A percentile compares a stretch with the other conserved stretches of the same genome.
These are phyloP conservation scores for Melanargia galathea DNA, from an alignment of 2,888 invertebrate species.

Conservation along the genomic window DNA sequence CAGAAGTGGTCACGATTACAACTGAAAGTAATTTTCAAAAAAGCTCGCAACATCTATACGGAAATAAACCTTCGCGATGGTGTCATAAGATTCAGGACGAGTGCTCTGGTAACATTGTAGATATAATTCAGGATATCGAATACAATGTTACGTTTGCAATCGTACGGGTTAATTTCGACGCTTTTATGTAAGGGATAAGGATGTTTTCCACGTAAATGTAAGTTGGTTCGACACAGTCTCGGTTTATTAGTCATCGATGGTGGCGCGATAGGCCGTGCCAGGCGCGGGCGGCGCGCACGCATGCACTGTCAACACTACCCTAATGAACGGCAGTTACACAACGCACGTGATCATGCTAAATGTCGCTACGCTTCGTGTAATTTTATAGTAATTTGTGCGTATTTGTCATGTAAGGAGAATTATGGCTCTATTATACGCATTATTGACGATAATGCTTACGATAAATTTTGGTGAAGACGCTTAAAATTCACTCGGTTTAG, in stretches of 20 bases:
- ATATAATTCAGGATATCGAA: constrained; percentile 60
- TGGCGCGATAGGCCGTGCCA: constrained; percentile 79
- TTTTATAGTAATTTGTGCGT: constrained; percentile 80
- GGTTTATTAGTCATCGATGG: constrained; percentile 82
- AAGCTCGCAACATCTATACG: constrained; percentile 6
- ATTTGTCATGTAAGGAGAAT: constrained; percentile 76
- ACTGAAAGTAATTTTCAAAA: constrained; percentile 50
- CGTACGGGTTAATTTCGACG: constrained; percentile 36
- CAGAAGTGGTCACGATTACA: constrained; percentile 79
- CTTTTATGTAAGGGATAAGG: constrained; percentile 31
- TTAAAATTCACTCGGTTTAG: not conserved
- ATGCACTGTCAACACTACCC: constrained; percentile 79
- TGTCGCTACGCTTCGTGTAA: constrained; percentile 75
- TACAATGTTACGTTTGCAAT: constrained; percentile 47
- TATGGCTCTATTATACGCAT: constrained; percentile 41
- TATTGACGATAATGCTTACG: constrained; percentile 19
- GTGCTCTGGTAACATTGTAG: constrained; percentile 52
- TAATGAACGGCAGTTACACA: constrained; percentile 81
- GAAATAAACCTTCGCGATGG: constrained; percentile 51
- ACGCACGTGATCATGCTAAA: constrained; percentile 79
- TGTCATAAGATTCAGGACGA: constrained; percentile 50
- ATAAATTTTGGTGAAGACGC: not conserved
- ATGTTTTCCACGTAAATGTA: constrained; percentile 27
- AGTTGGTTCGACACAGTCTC: constrained; percentile 47
- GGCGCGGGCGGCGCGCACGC: constrained; percentile 78